phyloP scores from a whole-genome alignment of 2,113 vertebrate species.

The Lota lota region DNA sequence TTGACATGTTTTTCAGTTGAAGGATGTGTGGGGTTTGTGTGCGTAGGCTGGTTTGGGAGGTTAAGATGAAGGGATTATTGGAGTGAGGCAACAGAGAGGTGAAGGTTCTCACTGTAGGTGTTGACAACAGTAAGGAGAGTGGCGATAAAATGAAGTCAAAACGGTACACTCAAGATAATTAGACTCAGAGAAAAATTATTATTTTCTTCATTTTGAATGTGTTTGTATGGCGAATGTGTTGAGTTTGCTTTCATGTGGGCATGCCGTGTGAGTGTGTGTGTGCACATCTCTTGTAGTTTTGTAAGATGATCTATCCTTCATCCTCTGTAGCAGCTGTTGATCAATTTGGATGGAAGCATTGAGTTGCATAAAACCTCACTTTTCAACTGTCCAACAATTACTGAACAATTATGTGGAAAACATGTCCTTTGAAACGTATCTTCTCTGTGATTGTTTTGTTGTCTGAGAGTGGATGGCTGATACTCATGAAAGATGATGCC shows the following conservation, averaged over 20 bases:
- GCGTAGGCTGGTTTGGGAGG: not conserved
- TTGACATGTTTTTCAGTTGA: too few relatives aligned
- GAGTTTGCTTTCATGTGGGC: slow-evolving; percentile 8
- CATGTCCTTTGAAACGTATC: slow-evolving; percentile 15
- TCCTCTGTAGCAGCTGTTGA: too few relatives aligned
- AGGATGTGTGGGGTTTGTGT: not conserved
- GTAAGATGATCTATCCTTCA: too few relatives aligned
- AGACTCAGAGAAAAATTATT: too few relatives aligned
- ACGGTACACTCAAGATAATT: too few relatives aligned
- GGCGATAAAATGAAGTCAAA: too few relatives aligned
- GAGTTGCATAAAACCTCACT: not conserved
- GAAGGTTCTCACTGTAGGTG: too few relatives aligned
- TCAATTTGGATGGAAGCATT: not conserved
- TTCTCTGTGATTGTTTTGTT: slow-evolving; percentile 22
- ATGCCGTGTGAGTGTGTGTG: slow-evolving; percentile 14
- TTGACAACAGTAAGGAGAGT: too few relatives aligned
- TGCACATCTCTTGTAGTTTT: not conserved
- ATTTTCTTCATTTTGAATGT: too few relatives aligned
- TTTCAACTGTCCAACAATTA: not conserved
- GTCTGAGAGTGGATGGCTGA: slow-evolving; percentile 6
- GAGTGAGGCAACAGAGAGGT: too few relatives aligned
- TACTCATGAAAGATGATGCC: not conserved
- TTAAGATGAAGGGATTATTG: too few relatives aligned
- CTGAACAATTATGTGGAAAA: slow-evolving; percentile 24
- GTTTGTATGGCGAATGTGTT: too few relatives aligned